Base-by-base conservation (phyloP, 2,888 invertebrate species). In the Mesochorus sp. region DNA sequence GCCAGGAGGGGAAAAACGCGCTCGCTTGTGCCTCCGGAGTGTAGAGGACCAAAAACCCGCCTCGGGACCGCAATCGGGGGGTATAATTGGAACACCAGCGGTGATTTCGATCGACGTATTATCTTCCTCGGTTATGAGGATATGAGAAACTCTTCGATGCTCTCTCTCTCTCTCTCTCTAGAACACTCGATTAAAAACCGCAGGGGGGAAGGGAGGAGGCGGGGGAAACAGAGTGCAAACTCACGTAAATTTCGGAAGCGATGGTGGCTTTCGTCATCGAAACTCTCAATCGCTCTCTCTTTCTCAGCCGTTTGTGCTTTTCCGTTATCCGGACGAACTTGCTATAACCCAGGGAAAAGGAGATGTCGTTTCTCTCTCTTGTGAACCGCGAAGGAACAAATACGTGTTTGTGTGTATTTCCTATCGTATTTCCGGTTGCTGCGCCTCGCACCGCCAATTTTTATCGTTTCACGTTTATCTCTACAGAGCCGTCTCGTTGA, bases 151-250 rank as follows among this genome's bases (percentile, higher is more conserved):
- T 31, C 28, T 57, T 67, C 47, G 39, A 21, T 31, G 44, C 34
- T 26, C 37, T 61, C 61, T 71, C 47, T 24, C 19, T 42, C 61
- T 19, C 14, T 19, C 67, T 70, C 61, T 83, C 82, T 85, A 84
- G 62, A 86, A 84, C 81, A 85, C 80, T 85, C 62, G 53, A 68
- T 85, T 85, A 85, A 68, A 79, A 61, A 62, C 28, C 24, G n/a
- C 5, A 57, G 71, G 31, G 24, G 31, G 12, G 34, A 47, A 67
- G 55, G 51, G 42, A 26, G 68, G 70, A 53, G 51, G 51, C 44
- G 28, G 31, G 24, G 59, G 61, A 21, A 73, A 80, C 55, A 72
- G 73, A 39, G 67, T 62, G 31, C 68, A 67, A 71, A 84, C 84
- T 85, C 82, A 84, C 82, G 68, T 81, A 31, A 66, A 39, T 73